Evolutionary conservation across 2,888 invertebrate genomes (phyloP), one percentile per base, ranked within the genome.

Genomic region (Macrosoma leucophasiata): DNA sequence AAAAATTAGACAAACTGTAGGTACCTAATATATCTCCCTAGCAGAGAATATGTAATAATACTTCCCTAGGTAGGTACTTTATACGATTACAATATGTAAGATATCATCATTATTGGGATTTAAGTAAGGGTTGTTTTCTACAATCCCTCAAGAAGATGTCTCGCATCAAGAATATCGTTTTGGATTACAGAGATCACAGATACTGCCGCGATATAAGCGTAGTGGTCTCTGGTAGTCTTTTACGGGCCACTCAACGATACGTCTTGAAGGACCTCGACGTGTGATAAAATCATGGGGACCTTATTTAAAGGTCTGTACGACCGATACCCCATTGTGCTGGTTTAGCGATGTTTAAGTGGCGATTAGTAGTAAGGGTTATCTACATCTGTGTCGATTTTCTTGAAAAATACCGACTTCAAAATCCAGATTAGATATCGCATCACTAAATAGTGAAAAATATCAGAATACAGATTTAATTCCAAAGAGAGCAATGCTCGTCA

Each of bases 191-290:
- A 67, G 71, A 72, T 77, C 61, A 52, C 59, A 52, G 67, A 72
- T 71, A 78, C 65, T 63, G 59, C 66, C 64, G 64, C 64, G 62
- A 70, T 67, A 68, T 66, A 68, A 68, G 62, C 63, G 61, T 68
- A 64, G 67, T 60, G 62, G 66, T n/a, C n/a, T n/a, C n/a, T n/a
- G n/a, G n/a, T n/a, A n/a, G 62, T 59, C 62, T 61, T 73, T 75
- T 70, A 74, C 60, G 67, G 70, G 50, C 50, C 57, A 61, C 69
- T 68, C 61, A 56, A 58, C 50, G 55, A 52, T 47, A 55, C 55
- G 50, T 51, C 48, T 50, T 43, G 43, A 52, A 52, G 67, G 68
- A 76, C 74, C n/a, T n/a, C n/a, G n/a, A n/a, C 60, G 66, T 68
- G 65, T 63, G 71, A 75, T 76, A 70, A 63, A 63, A 75, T 75